These are phyloP conservation scores for Harpagus bidentatus DNA, from an alignment of 2,113 vertebrate species.

Conservation along the genomic window DNA sequence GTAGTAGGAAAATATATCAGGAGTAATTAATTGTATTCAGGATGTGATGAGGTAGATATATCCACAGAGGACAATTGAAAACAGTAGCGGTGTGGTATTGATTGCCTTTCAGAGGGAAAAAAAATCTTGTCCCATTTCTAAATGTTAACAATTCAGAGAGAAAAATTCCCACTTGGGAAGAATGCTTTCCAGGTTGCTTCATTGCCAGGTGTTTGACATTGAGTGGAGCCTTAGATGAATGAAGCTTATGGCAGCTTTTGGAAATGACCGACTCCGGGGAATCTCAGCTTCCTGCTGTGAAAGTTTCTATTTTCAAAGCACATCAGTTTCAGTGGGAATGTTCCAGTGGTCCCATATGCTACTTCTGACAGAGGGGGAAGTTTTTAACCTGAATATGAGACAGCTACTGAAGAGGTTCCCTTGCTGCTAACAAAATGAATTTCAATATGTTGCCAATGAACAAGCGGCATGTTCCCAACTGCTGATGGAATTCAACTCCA, in stretches of 20 bases:
- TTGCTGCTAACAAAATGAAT: slow-evolving; percentile 72
- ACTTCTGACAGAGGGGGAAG: slow-evolving; percentile 70
- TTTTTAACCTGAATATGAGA: slow-evolving; percentile 68
- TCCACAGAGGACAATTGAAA: slow-evolving; percentile 66
- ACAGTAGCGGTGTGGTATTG: slow-evolving; percentile 55
- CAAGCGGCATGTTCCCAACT: slow-evolving; percentile 47
- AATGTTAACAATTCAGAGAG: slow-evolving; percentile 73
- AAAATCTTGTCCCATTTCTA: slow-evolving; percentile 69
- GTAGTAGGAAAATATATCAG: slow-evolving; percentile 67
- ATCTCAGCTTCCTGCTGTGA: slow-evolving; percentile 83
- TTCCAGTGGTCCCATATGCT: slow-evolving; percentile 78
- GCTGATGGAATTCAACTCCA: slow-evolving; percentile 60
- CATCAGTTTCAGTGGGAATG: slow-evolving; percentile 77
- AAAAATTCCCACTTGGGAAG: slow-evolving; percentile 72
- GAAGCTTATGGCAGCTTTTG: slow-evolving; percentile 80
- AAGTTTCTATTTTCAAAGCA: slow-evolving; percentile 90
- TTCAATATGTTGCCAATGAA: slow-evolving; percentile 70
- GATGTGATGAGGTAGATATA: slow-evolving; percentile 60
- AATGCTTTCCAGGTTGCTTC: slow-evolving; percentile 79
- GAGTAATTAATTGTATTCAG: slow-evolving; percentile 74
- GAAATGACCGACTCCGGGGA: slow-evolving; percentile 80
- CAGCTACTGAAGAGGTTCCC: slow-evolving; percentile 70
- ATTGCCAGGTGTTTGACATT: slow-evolving; percentile 87
- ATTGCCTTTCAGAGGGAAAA: slow-evolving; percentile 70
- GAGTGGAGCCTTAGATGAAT: slow-evolving; percentile 82